A percentile compares a stretch with the other conserved stretches of the same genome.
Evolutionary conservation across 92 coral and sea anemone genomes (phyloP).

Genomic region (Palythoa caribaeorum): DNA sequence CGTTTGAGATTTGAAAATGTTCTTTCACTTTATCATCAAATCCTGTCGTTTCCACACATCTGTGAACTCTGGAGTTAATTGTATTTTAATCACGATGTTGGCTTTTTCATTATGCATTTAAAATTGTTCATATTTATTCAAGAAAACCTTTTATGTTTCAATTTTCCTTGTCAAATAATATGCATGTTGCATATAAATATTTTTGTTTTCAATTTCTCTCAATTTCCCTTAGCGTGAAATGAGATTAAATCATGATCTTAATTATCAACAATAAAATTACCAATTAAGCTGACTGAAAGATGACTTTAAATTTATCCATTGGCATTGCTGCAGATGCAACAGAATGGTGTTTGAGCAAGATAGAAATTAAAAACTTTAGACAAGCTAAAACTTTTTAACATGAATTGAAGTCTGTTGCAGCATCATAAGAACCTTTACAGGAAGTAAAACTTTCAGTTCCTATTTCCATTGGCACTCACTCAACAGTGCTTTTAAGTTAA

Average conservation of each 20-base stretch:
- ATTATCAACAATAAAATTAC: slow-evolving; percentile 4
- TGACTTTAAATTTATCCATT: background rate
- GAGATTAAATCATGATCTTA: background rate
- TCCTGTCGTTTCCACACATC: slow-evolving; percentile 14
- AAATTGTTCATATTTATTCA: background rate
- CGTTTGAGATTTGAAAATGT: background rate
- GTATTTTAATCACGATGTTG: background rate
- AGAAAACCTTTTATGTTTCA: background rate
- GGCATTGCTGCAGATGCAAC: background rate
- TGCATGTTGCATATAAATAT: background rate
- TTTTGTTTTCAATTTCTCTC: slow-evolving; percentile 31
- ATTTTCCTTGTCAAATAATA: background rate
- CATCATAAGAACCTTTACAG: too few species aligned
- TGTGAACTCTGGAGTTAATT: slow-evolving; percentile 37
- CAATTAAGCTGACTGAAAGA: slow-evolving; percentile 5
- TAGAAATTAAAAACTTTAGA: background rate
- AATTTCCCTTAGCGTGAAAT: slow-evolving; percentile 15
- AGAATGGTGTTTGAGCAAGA: background rate
- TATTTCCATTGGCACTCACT: background rate
- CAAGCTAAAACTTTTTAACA: background rate
- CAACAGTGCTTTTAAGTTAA: background rate
- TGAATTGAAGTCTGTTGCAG: background rate
- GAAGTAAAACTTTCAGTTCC: background rate
- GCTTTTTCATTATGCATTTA: background rate
- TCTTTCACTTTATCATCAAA: slow-evolving; percentile 5